These are phyloP conservation scores for Drosophila tani DNA, from an alignment of 1,140 invertebrate species.

Conservation along the genomic window DNA sequence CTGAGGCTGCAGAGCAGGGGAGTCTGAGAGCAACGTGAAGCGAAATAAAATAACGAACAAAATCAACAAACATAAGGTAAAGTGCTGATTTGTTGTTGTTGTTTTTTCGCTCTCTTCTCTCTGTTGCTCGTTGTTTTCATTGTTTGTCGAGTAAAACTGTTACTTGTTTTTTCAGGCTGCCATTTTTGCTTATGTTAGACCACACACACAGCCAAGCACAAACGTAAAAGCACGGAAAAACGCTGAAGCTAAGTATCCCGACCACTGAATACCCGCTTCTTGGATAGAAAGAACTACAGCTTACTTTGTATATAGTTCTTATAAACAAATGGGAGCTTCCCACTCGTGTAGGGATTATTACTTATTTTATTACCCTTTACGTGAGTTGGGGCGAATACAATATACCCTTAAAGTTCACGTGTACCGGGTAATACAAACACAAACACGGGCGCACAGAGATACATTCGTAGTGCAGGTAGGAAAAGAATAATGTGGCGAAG, in stretches of 20 bases:
- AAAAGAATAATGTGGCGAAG: constrained; percentile 68
- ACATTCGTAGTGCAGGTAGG: constrained; percentile 43
- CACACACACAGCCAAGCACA: constrained; percentile 25
- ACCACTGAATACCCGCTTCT: neutral
- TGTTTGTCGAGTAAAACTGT: constrained; percentile 76
- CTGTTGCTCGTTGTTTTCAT: constrained; percentile 64
- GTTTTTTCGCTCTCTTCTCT: constrained; percentile 25
- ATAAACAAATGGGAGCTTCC: neutral
- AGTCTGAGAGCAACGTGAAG: constrained; percentile 29
- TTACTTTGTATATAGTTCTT: neutral
- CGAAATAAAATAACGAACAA: constrained; percentile 71
- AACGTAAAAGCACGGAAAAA: neutral
- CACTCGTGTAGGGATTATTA: neutral
- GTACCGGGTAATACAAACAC: constrained; percentile 16
- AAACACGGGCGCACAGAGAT: constrained; percentile 18
- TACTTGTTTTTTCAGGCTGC: constrained; percentile 78
- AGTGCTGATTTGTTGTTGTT: constrained; percentile 71
- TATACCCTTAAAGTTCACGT: neutral
- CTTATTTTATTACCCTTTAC: neutral
- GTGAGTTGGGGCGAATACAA: neutral
- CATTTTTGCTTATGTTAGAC: constrained; percentile 69
- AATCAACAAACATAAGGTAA: constrained; percentile 78
- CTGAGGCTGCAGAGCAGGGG: no score
- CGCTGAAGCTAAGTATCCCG: neutral
- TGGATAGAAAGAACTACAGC: no score